phyloP scores from a whole-genome alignment of 2,113 vertebrate species.

The Tragelaphus buxtoni region DNA sequence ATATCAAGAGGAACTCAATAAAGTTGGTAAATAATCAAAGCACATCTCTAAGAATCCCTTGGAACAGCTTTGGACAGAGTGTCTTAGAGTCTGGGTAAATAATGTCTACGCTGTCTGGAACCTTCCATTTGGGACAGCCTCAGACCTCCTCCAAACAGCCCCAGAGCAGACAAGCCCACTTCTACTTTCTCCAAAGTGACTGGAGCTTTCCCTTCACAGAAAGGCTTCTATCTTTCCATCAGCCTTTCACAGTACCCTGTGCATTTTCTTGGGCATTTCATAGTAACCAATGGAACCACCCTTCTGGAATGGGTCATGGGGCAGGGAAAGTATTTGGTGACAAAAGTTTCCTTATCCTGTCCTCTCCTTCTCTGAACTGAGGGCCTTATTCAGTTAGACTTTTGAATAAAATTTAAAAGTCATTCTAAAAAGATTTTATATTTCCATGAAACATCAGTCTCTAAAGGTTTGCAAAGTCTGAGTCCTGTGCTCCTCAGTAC shows the following conservation, averaged over 20 bases:
- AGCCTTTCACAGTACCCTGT: background rate
- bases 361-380: background rate
- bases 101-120: background rate
- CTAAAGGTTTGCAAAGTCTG: background rate
- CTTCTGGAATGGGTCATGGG: background rate
- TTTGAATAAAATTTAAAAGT: background rate
- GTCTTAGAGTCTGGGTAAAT: background rate
- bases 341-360: background rate
- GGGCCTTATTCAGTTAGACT: background rate
- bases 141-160: background rate
- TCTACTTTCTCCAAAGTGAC: background rate
- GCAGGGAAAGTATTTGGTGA: background rate
- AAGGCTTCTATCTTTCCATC: accelerated
- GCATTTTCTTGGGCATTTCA: background rate
- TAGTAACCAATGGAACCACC: background rate
- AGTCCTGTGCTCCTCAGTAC: background rate
- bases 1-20: background rate
- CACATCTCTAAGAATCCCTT: background rate
- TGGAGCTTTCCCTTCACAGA: background rate
- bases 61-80: background rate
- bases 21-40: background rate
- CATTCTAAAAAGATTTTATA: background rate
- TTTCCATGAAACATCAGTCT: background rate
- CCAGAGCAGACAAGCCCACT: background rate
- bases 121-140: background rate